A percentile compares a stretch with the other conserved stretches of the same genome.
Conservation (phyloP, 2,888 invertebrate species). For the Thecophora atra region DNA sequence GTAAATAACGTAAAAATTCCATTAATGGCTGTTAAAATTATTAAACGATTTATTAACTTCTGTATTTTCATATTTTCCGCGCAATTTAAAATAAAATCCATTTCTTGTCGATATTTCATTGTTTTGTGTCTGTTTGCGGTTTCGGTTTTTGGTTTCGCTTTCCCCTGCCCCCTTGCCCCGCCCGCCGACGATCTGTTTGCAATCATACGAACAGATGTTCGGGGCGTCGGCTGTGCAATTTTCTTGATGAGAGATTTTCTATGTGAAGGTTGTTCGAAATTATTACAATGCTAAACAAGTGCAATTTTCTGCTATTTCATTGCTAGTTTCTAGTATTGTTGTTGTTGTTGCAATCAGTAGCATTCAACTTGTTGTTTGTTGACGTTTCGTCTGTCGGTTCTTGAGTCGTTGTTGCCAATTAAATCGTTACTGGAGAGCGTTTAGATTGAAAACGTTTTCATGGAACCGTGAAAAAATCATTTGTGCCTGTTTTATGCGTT, state of each 20-base stretch:
- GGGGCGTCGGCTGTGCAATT: background rate
- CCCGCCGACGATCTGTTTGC: background rate
- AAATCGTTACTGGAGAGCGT: no score
- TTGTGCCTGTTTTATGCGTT: no score
- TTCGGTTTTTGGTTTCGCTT: background rate
- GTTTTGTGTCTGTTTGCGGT: background rate
- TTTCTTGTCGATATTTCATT: background rate
- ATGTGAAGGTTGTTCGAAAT: slow-evolving; percentile 59
- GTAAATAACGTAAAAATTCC: no score
- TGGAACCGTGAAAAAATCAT: no score
- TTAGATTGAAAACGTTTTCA: no score
- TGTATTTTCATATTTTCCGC: no score
- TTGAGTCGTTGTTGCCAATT: no score
- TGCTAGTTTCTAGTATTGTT: background rate
- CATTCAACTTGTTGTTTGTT: no score
- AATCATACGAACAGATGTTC: background rate
- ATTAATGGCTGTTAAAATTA: no score
- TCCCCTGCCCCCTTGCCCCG: background rate
- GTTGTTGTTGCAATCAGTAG: background rate
- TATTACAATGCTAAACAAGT: slow-evolving; percentile 17
- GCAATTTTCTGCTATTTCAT: slow-evolving; percentile 24
- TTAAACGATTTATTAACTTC: background rate
- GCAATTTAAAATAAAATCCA: background rate
- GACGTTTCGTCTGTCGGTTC: no score
- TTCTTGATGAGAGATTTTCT: slow-evolving; percentile 61